These are phyloP conservation scores for Ceratina australensis DNA, from an alignment of 1,140 invertebrate genomes.

Conservation along the genomic window DNA sequence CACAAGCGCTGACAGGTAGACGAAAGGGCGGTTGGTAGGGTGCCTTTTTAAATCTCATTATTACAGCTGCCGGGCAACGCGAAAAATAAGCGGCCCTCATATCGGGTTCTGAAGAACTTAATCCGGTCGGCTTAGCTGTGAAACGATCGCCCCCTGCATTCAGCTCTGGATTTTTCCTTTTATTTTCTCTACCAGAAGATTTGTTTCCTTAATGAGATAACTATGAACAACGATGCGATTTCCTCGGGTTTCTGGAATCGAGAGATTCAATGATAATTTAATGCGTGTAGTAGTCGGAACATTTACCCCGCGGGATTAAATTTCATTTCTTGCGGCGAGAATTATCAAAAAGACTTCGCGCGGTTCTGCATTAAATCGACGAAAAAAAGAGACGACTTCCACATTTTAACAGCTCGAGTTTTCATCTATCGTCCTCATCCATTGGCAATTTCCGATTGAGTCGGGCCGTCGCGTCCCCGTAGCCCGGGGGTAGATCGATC, in stretches of 20 bases:
- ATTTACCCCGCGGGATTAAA: background rate
- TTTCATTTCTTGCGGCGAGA: conserved; percentile 20
- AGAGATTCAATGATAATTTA: no score
- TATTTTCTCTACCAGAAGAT: conserved; percentile 23
- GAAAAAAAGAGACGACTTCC: conserved; percentile 65
- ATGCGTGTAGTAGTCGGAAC: no score
- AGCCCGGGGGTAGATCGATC: conserved; percentile 64
- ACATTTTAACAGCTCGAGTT: conserved; percentile 64
- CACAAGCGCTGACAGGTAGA: conserved; percentile 39
- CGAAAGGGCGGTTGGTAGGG: conserved; percentile 2
- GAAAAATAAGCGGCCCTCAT: conserved; percentile 64
- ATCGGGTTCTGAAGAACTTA: conserved; percentile 50
- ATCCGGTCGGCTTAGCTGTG: conserved; percentile 59
- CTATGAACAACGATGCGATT: conserved; percentile 32
- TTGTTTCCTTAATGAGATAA: conserved; percentile 62
- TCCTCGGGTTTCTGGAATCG: no score
- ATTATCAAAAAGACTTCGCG: conserved; percentile 9
- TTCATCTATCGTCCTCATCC: conserved; percentile 62
- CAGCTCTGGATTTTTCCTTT: conserved; percentile 39
- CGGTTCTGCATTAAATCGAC: conserved; percentile 11
- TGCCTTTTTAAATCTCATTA: conserved; percentile 70
- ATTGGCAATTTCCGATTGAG: conserved; percentile 78
- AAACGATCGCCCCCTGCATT: conserved; percentile 50
- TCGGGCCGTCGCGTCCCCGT: conserved; percentile 51
- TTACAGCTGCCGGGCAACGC: conserved; percentile 61